These are phyloP conservation scores for Myoxocephalus aenaeus DNA, from an alignment of 2,797 vertebrate genomes.

Conservation along the genomic window DNA sequence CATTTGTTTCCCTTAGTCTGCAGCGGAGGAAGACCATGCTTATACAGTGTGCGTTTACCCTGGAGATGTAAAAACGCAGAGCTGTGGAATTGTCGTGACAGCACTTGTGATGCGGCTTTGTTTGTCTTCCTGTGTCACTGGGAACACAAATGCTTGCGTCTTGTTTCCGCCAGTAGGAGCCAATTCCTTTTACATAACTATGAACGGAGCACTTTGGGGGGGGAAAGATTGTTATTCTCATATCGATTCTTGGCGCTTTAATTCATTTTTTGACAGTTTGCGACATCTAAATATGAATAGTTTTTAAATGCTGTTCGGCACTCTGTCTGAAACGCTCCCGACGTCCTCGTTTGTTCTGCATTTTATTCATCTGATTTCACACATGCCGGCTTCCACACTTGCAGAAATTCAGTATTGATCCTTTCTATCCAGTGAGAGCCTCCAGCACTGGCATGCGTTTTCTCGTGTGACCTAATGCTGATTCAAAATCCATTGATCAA, in stretches of 20 bases:
- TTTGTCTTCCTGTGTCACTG: constrained; percentile 31
- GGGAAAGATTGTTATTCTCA: neutral
- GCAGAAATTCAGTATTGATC: constrained; percentile 35
- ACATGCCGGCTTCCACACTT: neutral
- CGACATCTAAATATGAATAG: constrained; percentile 22
- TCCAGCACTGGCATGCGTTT: constrained; percentile 18
- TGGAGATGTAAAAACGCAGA: constrained; percentile 23
- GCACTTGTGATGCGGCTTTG: constrained; percentile 34
- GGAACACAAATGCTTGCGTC: constrained; percentile 13
- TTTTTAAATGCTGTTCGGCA: constrained; percentile 25
- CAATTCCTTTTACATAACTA: constrained; percentile 8
- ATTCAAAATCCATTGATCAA: constrained; percentile 40
- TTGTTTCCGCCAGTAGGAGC: neutral
- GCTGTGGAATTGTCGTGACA: constrained; percentile 38
- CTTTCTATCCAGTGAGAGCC: constrained; percentile 18
- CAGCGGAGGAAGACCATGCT: constrained; percentile 25
- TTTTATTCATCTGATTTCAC: constrained; percentile 46
- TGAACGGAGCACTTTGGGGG: constrained; percentile 8
- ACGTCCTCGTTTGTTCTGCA: constrained; percentile 13
- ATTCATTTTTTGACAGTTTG: constrained; percentile 38
- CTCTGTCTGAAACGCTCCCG: too few relatives aligned
- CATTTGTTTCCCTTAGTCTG: constrained; percentile 21
- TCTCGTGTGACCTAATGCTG: constrained; percentile 10
- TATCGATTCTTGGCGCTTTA: constrained; percentile 24
- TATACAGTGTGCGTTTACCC: constrained; percentile 28